Base-by-base conservation (phyloP, 2,113 vertebrate species). In the Melanotaenia duboulayi region DNA sequence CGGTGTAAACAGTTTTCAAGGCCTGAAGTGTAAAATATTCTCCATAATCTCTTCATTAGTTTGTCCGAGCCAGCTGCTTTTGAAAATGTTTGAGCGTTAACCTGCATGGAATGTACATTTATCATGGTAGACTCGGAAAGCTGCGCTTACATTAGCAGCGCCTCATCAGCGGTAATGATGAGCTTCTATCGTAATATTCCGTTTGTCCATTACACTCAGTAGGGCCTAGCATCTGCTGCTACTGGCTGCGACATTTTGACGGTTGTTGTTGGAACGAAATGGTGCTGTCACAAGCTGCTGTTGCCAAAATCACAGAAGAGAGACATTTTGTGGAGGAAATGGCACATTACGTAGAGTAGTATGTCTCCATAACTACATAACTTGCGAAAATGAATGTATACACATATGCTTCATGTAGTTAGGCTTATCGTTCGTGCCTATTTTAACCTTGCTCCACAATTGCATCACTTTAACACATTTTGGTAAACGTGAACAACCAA, bases 231-330 rank as follows among this genome's bases (percentile, higher is more conserved):
- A 80, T 90, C 87, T 73, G 78, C 64, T 70, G 74, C 61, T 60
- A 51, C 66, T 76, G 82, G 76, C 83, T 91, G 91, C 89, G 89
- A 91, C 91, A 90, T 92, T 91, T 91, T 90, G 79, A 91, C 50
- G 87, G 77, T 68, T 72, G 78, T 68, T 76, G 74, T 79, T 76
- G 65, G 75, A 76, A 11, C 51, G 74, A 89, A 81, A 85, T 79
- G 82, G 77, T 86, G 80, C 71, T 83, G 82, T 80, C 74, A 82
- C 65, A 72, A 64, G 64, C 55, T n/a, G 37, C 65, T 28, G 42
- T 4, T 55, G 25, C 50, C 70, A 64, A 70, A 55, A 51, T 17
- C 11, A 50, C 25, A 8, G 10, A 19, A 11, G 32, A 60, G n/a
- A 19, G 64, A 48, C 19, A 48, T 50, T 51, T 76, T 13, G 19